phyloP scores from a whole-genome alignment of 2,888 invertebrate species.

The Dusona sp. region DNA sequence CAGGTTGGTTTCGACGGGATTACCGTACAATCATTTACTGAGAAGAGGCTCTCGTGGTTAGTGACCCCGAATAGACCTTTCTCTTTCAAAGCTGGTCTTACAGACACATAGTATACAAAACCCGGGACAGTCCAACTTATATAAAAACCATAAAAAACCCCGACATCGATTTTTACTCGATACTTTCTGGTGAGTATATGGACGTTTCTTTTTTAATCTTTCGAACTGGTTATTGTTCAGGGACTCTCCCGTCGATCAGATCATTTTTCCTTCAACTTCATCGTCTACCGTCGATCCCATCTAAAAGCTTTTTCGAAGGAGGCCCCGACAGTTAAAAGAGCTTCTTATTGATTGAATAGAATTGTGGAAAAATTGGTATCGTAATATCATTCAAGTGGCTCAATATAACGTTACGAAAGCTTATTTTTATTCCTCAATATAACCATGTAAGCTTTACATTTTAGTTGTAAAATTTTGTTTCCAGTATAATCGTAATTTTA shows the following conservation, averaged over 20 bases:
- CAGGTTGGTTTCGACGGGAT: not conserved
- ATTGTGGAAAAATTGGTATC: not conserved
- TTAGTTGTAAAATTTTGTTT: not conserved
- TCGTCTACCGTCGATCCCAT: not conserved
- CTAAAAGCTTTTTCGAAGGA: not conserved
- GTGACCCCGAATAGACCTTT: constrained; percentile 13
- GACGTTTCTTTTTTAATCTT: constrained; percentile 6
- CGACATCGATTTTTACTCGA: not conserved
- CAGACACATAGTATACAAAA: not conserved
- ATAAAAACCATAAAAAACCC: not conserved
- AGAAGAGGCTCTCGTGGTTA: not conserved
- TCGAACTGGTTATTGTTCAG: constrained; percentile 24
- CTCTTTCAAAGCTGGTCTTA: not conserved
- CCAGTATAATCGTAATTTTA: too few species aligned
- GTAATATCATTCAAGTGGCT: not conserved
- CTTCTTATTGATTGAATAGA: constrained; percentile 15
- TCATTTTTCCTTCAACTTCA: constrained; percentile 19
- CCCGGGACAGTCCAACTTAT: not conserved
- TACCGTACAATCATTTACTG: not conserved
- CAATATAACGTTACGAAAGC: not conserved
- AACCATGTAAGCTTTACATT: not conserved
- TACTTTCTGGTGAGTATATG: not conserved
- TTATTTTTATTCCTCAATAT: not conserved
- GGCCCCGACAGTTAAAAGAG: not conserved
- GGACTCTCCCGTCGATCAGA: constrained; percentile 26